phyloP scores from a whole-genome alignment of 2,888 invertebrate genomes.

The Eugnorisma glareosa region DNA sequence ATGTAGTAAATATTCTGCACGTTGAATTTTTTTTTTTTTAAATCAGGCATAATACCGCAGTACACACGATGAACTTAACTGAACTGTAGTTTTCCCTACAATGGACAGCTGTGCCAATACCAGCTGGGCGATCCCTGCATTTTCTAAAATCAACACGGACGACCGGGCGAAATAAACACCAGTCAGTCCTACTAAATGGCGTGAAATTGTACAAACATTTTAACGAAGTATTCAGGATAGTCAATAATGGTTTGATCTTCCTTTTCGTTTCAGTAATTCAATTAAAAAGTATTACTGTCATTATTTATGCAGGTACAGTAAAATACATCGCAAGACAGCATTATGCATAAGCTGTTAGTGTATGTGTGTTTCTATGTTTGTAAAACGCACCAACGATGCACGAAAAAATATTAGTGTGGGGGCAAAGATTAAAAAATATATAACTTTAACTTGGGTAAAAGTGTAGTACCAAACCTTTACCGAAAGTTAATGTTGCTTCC shows the following conservation, averaged over 20 bases:
- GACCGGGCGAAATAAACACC: slow-evolving; percentile 21
- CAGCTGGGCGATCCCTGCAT: slow-evolving; percentile 14
- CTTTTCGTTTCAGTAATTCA: neutral
- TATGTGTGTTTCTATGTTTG: too few species aligned
- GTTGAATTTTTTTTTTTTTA: neutral
- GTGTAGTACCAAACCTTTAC: neutral
- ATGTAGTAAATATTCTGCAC: neutral
- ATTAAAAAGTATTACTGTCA: neutral
- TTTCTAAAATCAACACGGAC: slow-evolving; percentile 27
- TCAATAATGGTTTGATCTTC: neutral
- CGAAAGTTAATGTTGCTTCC: neutral
- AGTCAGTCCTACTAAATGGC: slow-evolving; percentile 26
- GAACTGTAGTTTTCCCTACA: neutral
- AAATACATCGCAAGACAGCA: neutral
- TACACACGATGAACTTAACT: neutral
- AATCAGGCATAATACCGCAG: neutral
- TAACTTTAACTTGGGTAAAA: too few species aligned
- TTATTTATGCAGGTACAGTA: neutral
- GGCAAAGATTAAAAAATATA: too few species aligned
- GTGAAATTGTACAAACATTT: slow-evolving; percentile 30
- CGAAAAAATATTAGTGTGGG: too few species aligned
- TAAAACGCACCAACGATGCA: too few species aligned
- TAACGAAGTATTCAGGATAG: slow-evolving; percentile 11
- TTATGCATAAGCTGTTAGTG: too few species aligned
- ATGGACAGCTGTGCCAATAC: slow-evolving; percentile 29